Evolutionary conservation across 2,888 invertebrate genomes (phyloP).

Genomic region (Cyclophora punctaria): DNA sequence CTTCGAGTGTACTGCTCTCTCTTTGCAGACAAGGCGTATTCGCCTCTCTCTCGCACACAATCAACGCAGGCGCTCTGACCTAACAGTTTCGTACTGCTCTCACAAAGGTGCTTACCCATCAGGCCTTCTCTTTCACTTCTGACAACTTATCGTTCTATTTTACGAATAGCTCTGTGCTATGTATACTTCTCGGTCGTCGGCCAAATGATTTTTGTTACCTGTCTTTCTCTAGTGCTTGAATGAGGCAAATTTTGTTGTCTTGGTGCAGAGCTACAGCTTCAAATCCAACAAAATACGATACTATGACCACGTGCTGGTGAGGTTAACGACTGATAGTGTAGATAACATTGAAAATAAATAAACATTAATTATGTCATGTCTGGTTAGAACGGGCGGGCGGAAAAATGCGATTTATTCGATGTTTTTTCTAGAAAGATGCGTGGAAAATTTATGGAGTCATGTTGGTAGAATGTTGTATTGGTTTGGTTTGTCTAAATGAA

Average conservation of each 20-base stretch:
- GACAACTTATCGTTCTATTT: constrained; percentile 67
- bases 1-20: constrained; percentile 47
- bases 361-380: constrained; percentile 35
- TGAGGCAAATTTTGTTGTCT: constrained; percentile 68
- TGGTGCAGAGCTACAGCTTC: constrained; percentile 72
- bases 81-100: constrained; percentile 50
- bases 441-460: no score
- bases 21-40: constrained; percentile 32
- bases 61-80: constrained; percentile 70
- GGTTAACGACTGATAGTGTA: constrained; percentile 69
- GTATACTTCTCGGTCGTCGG: constrained; percentile 74
- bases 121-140: constrained; percentile 47
- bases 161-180: constrained; percentile 73
- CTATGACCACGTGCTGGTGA: constrained; percentile 64
- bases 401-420: neutral
- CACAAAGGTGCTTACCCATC: constrained; percentile 32
- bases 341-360: constrained; percentile 67
- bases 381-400: constrained; percentile 1
- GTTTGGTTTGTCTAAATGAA: no score
- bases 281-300: constrained; percentile 70
- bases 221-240: constrained; percentile 75
- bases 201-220: constrained; percentile 71
- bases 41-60: constrained; percentile 46
- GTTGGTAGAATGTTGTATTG: no score
- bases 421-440: neutral